These are phyloP conservation scores for Aphis craccivora DNA, from an alignment of 1,140 invertebrate species.

Conservation along the genomic window DNA sequence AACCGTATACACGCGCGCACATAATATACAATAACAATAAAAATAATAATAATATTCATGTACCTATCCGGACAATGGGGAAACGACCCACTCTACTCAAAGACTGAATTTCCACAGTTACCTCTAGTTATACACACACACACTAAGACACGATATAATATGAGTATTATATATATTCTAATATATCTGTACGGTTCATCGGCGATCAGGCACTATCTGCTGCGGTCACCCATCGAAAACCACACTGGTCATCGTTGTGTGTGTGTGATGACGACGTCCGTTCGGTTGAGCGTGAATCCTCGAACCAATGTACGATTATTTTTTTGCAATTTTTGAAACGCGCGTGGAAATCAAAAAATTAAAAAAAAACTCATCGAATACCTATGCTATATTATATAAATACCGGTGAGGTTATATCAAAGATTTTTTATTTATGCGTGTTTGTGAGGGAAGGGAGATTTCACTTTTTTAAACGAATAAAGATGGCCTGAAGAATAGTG, in stretches of 20 bases:
- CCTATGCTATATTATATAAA: too few relatives aligned
- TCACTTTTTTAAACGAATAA: too few relatives aligned
- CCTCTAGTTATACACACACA: too few relatives aligned
- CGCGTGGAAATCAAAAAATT: neutral
- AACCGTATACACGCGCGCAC: neutral
- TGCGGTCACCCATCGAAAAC: conserved; percentile 46
- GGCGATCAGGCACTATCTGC: conserved; percentile 10
- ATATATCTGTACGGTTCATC: conserved; percentile 40
- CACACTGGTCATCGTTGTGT: conserved; percentile 33
- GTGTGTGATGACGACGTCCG: neutral
- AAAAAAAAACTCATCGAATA: neutral
- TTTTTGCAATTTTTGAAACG: neutral
- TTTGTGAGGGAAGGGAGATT: too few relatives aligned
- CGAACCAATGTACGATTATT: neutral
- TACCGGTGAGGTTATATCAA: too few relatives aligned
- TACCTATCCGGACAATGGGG: conserved; percentile 32
- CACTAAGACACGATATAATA: neutral
- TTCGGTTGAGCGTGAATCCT: conserved; percentile 26
- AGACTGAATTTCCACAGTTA: neutral
- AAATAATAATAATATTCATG: neutral
- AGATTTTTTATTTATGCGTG: too few relatives aligned
- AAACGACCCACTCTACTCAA: neutral
- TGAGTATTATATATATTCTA: too few relatives aligned
- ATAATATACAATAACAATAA: neutral
- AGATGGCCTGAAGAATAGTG: too few relatives aligned